A percentile compares a stretch with the other conserved stretches of the same genome.
These are phyloP conservation scores for Lagria hirta DNA, from an alignment of 2,888 invertebrate genomes.

Conservation along the genomic window DNA sequence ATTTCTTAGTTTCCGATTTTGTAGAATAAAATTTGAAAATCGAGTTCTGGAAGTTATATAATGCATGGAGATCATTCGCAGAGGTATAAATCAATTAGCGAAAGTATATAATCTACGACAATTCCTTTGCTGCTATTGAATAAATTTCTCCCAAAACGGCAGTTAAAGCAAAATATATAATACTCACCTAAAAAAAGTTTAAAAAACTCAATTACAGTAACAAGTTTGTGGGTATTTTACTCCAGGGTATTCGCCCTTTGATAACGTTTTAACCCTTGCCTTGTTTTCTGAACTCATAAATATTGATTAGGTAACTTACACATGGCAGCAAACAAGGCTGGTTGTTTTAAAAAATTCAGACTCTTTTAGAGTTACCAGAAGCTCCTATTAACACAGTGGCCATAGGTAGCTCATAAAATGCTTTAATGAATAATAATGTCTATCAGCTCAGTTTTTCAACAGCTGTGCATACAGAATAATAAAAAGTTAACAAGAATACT, in stretches of 20 bases:
- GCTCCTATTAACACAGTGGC: not conserved
- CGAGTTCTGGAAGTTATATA: too few species aligned
- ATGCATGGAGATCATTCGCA: not conserved
- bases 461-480: too few species aligned
- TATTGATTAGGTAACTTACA: conserved; percentile 28
- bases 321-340: conserved; percentile 18
- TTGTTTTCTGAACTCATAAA: conserved; percentile 30
- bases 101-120: conserved; percentile 6
- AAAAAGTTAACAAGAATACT: too few species aligned
- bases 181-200: conserved; percentile 24
- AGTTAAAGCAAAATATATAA: conserved; percentile 23
- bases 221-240: conserved; percentile 40
- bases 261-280: conserved; percentile 36
- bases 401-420: too few species aligned
- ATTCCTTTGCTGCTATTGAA: conserved; percentile 8
- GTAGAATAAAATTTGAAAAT: too few species aligned
- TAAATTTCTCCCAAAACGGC: conserved; percentile 21
- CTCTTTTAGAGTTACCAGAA: too few species aligned
- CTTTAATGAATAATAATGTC: too few species aligned
- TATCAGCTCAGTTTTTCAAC: too few species aligned
- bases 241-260: conserved; percentile 39
- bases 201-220: conserved; percentile 42
- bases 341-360: conserved; percentile 9
- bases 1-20: conserved; percentile 8
- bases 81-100: conserved; percentile 10